Evolutionary conservation across 2,888 invertebrate species (phyloP), one percentile per base, ranked within the genome.

Genomic region (Amiota minor): DNA sequence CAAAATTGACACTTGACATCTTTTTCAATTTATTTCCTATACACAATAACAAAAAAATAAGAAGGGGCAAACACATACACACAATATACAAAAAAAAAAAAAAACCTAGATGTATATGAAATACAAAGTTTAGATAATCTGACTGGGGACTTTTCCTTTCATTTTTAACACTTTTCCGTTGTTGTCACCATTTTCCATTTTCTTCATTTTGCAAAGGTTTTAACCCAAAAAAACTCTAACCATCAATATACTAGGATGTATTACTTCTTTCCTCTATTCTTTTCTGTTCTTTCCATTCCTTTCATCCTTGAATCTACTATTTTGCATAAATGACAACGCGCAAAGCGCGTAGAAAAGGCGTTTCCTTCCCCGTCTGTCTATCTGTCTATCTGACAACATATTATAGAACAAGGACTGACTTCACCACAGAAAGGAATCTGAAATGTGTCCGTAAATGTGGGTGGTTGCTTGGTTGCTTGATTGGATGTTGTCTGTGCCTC

Each of bases 311-410:
- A 53, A 68, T 68, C 67, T 82, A 35, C 35, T 35, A 80, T 78
- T 83, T 83, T 83, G 83, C 84, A 82, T 83, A 84, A 84, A 77
- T 82, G 83, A 82, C 79, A 80, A 69, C 72, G 74, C 67, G 23
- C 46, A 10, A 55, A 20, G 68, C 61, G 68, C 64, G 70, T 76
- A 69, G 76, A 69, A 74, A 53, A 79, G 79, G 79, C 77, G 79
- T 79, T 78, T 74, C 71, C 47, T 72, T 35, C 35, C 72, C 61
- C 62, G 49, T 70, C 73, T 75, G 78, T 70, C 65, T 59, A 23
- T 20, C 20, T 62, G 62, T 35, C 62, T 35, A 45, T 62, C 62
- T 35, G 62, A n/a, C 35, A 35, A 35, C 35, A 35, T 62, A 14
- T 14, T 6, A 11, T 9, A 12, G 61, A 49, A 45, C 16, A 6